These are phyloP conservation scores for Gadus chalcogrammus DNA, from an alignment of 2,113 vertebrate species.

Conservation along the genomic window DNA sequence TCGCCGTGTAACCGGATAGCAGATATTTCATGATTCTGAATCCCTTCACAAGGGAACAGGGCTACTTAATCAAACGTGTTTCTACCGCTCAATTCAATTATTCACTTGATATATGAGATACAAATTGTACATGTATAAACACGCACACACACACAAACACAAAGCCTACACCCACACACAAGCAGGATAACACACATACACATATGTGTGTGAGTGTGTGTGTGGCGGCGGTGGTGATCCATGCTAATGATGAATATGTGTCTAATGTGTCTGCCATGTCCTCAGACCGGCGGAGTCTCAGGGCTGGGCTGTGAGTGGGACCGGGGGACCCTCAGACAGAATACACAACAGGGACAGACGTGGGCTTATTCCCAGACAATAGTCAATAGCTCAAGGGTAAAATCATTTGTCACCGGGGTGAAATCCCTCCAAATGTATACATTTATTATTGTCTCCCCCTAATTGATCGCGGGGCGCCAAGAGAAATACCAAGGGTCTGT, in stretches of 20 bases:
- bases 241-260: conserved; percentile 66
- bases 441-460: conserved; percentile 79
- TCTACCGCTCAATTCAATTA: not conserved
- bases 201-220: conserved; percentile 9
- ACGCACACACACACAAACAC: too few relatives aligned
- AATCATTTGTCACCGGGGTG: conserved; percentile 74
- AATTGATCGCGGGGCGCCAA: conserved; percentile 70
- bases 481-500: conserved; percentile 76
- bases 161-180: too few relatives aligned
- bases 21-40: conserved; percentile 87
- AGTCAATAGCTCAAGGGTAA: conserved; percentile 80
- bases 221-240: conserved; percentile 20
- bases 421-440: conserved; percentile 78
- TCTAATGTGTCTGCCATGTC: conserved; percentile 61
- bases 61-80: not conserved
- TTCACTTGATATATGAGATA: too few relatives aligned
- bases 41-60: conserved; percentile 82
- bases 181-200: too few relatives aligned
- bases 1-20: conserved; percentile 74
- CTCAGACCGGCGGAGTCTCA: not conserved
- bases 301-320: too few relatives aligned
- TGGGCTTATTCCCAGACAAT: conserved; percentile 73
- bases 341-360: conserved; percentile 75
- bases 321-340: conserved; percentile 64
- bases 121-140: not conserved